phyloP scores from a whole-genome alignment of 1,140 invertebrate genomes.

The Monochamus saltuarius region DNA sequence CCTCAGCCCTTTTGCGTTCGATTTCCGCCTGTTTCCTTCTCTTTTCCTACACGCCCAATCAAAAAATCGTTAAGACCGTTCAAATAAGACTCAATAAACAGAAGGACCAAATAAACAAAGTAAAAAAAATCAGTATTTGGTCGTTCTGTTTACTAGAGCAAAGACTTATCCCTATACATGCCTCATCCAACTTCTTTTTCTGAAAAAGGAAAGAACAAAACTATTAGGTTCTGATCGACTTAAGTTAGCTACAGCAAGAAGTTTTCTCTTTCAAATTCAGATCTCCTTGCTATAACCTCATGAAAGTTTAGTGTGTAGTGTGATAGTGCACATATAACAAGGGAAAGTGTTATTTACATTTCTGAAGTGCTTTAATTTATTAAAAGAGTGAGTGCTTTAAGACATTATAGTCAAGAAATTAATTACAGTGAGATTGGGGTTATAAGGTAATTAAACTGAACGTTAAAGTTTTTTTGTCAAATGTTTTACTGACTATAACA shows the following conservation, averaged over 20 bases:
- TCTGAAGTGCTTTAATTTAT: not conserved
- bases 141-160: constrained; percentile 6
- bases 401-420: too few relatives aligned
- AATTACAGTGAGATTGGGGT: too few relatives aligned
- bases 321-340: not conserved
- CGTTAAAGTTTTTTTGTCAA: too few relatives aligned
- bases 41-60: constrained; percentile 67
- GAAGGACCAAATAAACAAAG: not conserved
- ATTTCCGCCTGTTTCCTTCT: constrained; percentile 93
- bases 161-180: constrained; percentile 51
- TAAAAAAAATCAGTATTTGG: constrained; percentile 4
- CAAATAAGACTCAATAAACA: constrained; percentile 2
- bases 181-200: constrained; percentile 62
- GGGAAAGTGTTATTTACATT: not conserved
- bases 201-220: constrained; percentile 52
- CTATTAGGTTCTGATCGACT: not conserved
- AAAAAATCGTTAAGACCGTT: not conserved
- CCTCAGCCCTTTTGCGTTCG: constrained; percentile 92
- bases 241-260: not conserved
- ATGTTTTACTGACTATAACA: too few relatives aligned
- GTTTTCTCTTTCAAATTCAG: not conserved
- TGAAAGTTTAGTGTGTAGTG: not conserved
- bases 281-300: not conserved
- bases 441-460: too few relatives aligned
- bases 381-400: not conserved